Evolutionary conservation across 2,797 vertebrate genomes (phyloP), one percentile per base, ranked within the genome.

Genomic region (Diplodus sargus): DNA sequence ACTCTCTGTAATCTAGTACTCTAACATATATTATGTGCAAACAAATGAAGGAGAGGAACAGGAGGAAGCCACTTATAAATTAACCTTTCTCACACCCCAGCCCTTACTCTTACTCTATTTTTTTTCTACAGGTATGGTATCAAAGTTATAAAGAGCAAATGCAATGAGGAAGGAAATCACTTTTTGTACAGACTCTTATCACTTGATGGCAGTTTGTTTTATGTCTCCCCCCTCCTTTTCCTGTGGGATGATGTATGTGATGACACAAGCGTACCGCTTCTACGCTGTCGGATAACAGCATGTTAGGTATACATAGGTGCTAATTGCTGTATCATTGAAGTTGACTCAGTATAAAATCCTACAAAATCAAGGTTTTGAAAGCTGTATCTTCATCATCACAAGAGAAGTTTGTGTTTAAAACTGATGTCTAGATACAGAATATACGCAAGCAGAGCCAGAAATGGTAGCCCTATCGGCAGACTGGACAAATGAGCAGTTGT

Each of bases 311-410:
- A 82, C 45, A 16, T 54, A 0, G 68, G 48, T 61, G 79, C 53
- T 25, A 47, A 49, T 49, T 51, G 74, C 34, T 77, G 45, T 68
- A 34, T 58, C 7, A 14, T 47, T 80, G 76, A 76, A 72, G 77
- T 81, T 77, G 83, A 83, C 57, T 89, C 70, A 48, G 93, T 94
- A 94, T 72, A 93, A 94, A 93, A 94, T 81, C 82, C 88, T 93
- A 93, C 60, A 93, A 94, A 93, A 91, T 81, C 76, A 90, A 87
- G 65, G 89, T 83, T 87, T 90, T 80, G 61, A 86, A 87, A 82
- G 87, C 84, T 85, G 75, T 65, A 58, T 84, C 23, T 16, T 87
- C 65, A 65, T 82, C 74, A 83, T 89, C 79, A 87, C 76, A 86
- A 79, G 76, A 85, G 48, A 79, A 74, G 43, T 78, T 52, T 62